Conservation (phyloP, 1,140 invertebrate species). For the Odontomachus brunneus region DNA sequence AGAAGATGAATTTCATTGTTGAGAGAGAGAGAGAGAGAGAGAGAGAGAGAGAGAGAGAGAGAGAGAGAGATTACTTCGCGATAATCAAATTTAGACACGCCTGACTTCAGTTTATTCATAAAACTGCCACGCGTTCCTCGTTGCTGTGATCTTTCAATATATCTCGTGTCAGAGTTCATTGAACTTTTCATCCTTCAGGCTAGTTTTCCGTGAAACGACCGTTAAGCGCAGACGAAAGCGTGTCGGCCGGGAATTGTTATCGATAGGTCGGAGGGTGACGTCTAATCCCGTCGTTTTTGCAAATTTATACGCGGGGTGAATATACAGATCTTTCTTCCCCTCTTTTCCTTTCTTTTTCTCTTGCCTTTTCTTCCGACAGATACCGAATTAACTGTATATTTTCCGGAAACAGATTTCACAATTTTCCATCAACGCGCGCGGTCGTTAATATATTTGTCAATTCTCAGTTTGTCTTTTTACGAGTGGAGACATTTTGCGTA, state of each 20-base stretch:
- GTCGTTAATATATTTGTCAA: no score
- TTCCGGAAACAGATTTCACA: no score
- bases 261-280: background rate
- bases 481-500: background rate
- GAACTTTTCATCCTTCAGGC: background rate
- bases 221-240: background rate
- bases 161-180: background rate
- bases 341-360: no score
- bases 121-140: background rate
- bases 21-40: background rate
- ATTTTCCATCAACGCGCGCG: no score
- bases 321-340: no score
- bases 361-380: no score
- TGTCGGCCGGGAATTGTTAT: background rate
- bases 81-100: background rate
- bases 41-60: no score
- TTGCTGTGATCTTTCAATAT: background rate
- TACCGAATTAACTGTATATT: no score
- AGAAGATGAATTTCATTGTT: background rate
- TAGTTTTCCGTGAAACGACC: slow-evolving; percentile 10
- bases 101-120: background rate
- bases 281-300: background rate
- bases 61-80: background rate
- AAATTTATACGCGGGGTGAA: background rate
- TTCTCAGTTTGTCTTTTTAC: no score